Evolutionary conservation across 23 tunicate genomes (phyloP), one percentile per base, ranked within the genome.

Genomic region (Ciona savignyi): DNA sequence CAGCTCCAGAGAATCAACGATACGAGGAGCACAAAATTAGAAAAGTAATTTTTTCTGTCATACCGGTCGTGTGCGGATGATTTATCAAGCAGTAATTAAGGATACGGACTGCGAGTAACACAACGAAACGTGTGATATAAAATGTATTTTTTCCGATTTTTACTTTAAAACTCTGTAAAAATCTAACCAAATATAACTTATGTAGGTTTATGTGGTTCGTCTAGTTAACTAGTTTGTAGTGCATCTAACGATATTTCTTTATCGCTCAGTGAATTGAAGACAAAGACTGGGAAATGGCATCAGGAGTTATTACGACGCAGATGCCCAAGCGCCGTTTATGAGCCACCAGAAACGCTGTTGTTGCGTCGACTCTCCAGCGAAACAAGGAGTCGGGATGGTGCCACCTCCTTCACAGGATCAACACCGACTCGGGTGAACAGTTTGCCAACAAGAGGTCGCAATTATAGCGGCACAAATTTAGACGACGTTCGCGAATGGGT

Each of bases 1-100:
- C 96, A 88, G 74, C 71, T 88, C 33, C 74, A 88, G 29, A 76
- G 96, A 30, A 61, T 72, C 34, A 33, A 60, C 28, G 88, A 88
- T 56, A 34, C 77, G 25, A 33, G 80, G 68, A 62, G 75, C 23
- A 19, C 74, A n/a, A 62, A 66, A 20, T 66, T 75, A 30, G 88
- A 88, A 60, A 48, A 71, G 96, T 81, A 78, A n/a, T n/a, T n/a
- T n/a, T n/a, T n/a, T n/a, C n/a, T n/a, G n/a, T n/a, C n/a, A n/a
- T n/a, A n/a, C n/a, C n/a, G n/a, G n/a, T n/a, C n/a, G n/a, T n/a
- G n/a, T n/a, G n/a, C n/a, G n/a, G n/a, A n/a, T n/a, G n/a, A n/a
- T n/a, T n/a, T n/a, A n/a, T n/a, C n/a, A n/a, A n/a, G n/a, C n/a
- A n/a, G n/a, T n/a, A n/a, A n/a, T n/a, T n/a, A n/a, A n/a, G n/a